A percentile compares a stretch with the other conserved stretches of the same genome.
Evolutionary conservation across 1,140 invertebrate species (phyloP).

Genomic region (Dendrolimus punctatus): DNA sequence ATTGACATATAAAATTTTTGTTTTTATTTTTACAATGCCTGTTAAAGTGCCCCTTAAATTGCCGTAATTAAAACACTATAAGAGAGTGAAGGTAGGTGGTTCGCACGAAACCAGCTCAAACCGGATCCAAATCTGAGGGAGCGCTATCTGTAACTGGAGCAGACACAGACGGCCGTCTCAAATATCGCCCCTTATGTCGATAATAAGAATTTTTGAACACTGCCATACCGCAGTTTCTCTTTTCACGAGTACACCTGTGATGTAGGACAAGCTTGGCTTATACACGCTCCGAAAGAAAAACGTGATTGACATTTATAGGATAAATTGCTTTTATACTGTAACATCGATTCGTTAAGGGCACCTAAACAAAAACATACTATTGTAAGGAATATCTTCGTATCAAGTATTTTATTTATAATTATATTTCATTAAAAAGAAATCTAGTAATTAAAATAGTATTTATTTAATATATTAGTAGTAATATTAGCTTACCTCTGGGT

Average conservation of each 20-base stretch:
- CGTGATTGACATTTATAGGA: conserved; percentile 45
- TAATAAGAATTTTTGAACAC: conserved; percentile 64
- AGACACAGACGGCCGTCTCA: conserved; percentile 45
- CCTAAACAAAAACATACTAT: no score
- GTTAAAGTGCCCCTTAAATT: conserved; percentile 24
- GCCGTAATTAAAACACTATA: conserved; percentile 54
- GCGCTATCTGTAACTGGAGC: conserved; percentile 66
- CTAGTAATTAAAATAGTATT: no score
- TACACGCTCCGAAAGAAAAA: conserved; percentile 32
- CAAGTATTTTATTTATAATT: no score
- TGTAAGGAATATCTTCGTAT: no score
- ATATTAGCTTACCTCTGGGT: no score
- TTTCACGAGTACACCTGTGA: conserved; percentile 62
- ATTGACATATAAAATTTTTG: conserved; percentile 14
- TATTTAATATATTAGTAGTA: no score
- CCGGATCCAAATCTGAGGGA: conserved; percentile 63
- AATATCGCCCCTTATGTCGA: conserved; percentile 66
- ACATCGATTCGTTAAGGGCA: no score
- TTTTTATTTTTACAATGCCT: conserved; percentile 18
- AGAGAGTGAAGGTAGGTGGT: conserved; percentile 51
- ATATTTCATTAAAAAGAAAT: no score
- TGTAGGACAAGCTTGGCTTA: conserved; percentile 55
- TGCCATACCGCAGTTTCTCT: conserved; percentile 56
- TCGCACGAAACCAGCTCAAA: conserved; percentile 56
- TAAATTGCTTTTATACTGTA: conserved; percentile 14